Conservation (phyloP, 2,888 invertebrate genomes). For the Drosophila neonasuta region DNA sequence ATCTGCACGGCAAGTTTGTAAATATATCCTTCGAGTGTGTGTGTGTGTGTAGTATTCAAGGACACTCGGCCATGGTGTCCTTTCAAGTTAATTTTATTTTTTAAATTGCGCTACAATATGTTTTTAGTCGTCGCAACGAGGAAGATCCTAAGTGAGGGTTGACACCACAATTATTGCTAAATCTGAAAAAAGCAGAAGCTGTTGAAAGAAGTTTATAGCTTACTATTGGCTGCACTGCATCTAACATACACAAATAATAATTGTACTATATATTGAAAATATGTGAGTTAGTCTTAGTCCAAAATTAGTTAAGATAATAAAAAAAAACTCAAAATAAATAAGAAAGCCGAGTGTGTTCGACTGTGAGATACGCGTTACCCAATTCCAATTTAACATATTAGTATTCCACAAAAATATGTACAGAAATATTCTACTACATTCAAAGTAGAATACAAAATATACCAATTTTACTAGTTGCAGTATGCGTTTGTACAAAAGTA, state of each 20-base stretch:
- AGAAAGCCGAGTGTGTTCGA: no score
- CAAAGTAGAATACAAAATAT: no score
- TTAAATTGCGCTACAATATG: constrained; percentile 66
- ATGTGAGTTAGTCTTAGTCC: not conserved
- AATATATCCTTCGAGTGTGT: not conserved
- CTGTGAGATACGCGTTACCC: no score
- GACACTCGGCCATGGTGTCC: constrained; percentile 36
- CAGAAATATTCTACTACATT: no score
- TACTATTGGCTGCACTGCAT: no score
- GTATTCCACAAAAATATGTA: no score
- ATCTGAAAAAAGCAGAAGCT: constrained; percentile 3
- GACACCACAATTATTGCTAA: constrained; percentile 1
- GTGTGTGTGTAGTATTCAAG: constrained; percentile 30
- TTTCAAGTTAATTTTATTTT: constrained; percentile 66
- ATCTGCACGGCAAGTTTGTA: constrained; percentile 13
- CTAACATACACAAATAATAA: no score
- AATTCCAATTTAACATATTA: no score
- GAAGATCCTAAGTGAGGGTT: constrained; percentile 27
- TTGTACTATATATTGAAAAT: not conserved
- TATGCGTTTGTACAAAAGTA: no score
- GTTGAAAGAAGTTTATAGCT: no score
- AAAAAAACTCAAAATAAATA: no score
- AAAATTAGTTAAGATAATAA: not conserved
- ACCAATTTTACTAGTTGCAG: no score
- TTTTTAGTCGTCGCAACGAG: constrained; percentile 38